phyloP scores from a whole-genome alignment of 1,140 invertebrate species.

The Drosophila elegans region DNA sequence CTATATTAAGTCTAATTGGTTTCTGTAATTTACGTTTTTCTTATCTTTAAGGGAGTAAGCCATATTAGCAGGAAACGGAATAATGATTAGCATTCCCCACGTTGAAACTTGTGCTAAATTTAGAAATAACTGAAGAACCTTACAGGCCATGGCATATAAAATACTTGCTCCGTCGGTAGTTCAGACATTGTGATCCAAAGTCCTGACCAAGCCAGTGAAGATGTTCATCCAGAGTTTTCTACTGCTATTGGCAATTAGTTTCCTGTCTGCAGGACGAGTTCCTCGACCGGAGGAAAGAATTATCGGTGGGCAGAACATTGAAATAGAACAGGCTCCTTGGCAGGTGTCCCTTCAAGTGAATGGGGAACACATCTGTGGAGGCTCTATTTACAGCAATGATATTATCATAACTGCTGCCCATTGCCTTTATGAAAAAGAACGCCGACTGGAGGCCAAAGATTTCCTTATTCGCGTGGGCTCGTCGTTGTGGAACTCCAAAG shows the following conservation, averaged over 20 bases:
- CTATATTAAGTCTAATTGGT: neutral
- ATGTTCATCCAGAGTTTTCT: slow-evolving; percentile 1
- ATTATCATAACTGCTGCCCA: slow-evolving; percentile 2
- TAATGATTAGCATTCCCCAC: no score
- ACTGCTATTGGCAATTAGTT: neutral
- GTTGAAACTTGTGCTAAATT: neutral
- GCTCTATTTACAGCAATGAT: slow-evolving; percentile 1
- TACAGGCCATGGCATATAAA: neutral
- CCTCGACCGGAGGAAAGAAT: neutral
- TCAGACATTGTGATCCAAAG: neutral
- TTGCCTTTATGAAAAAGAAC: neutral
- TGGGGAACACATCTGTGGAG: neutral
- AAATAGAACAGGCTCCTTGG: slow-evolving; percentile 2
- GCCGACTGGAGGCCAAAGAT: neutral
- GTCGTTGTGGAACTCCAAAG: neutral
- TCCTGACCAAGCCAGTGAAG: neutral
- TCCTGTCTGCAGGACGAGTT: neutral
- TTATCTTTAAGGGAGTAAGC: no score
- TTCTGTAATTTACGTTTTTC: no score
- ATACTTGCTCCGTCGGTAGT: neutral
- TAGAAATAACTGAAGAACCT: neutral
- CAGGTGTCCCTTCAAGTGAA: neutral
- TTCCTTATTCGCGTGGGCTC: neutral
- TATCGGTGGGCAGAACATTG: neutral
- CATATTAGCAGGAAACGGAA: no score